These are phyloP conservation scores for Pogonognathellus flavescens DNA, from an alignment of 1,140 invertebrate genomes.

Conservation along the genomic window DNA sequence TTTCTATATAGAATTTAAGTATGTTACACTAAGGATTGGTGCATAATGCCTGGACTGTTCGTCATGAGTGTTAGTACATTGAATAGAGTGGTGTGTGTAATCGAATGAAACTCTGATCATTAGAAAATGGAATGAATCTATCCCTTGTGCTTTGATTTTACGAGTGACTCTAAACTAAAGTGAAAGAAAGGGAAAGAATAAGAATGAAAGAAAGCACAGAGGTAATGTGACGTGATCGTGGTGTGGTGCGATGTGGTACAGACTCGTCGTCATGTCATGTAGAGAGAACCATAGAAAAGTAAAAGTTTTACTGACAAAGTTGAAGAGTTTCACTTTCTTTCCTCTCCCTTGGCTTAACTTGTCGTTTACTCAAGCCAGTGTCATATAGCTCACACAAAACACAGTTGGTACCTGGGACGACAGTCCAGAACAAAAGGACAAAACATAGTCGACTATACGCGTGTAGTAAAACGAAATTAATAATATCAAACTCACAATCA, in stretches of 20 bases:
- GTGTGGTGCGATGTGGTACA: neutral
- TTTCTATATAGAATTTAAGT: too few relatives aligned
- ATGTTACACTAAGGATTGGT: too few relatives aligned
- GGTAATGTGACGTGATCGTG: slow-evolving; percentile 33
- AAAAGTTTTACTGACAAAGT: slow-evolving; percentile 50
- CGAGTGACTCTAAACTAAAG: slow-evolving; percentile 41
- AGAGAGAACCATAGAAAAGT: slow-evolving; percentile 18
- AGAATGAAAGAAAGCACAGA: slow-evolving; percentile 36
- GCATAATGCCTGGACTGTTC: neutral
- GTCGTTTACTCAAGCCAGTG: slow-evolving; percentile 25
- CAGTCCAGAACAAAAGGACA: slow-evolving; percentile 18
- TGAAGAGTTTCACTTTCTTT: slow-evolving; percentile 49
- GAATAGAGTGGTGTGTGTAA: slow-evolving; percentile 1
- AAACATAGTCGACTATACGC: neutral
- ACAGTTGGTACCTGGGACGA: neutral
- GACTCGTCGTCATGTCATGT: neutral
- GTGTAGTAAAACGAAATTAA: too few relatives aligned
- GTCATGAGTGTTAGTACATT: neutral
- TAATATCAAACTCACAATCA: too few relatives aligned
- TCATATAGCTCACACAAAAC: slow-evolving; percentile 6
- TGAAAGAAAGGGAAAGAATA: slow-evolving; percentile 37
- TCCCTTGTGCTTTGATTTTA: slow-evolving; percentile 55
- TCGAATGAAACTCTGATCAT: slow-evolving; percentile 54
- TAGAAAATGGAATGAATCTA: slow-evolving; percentile 53
- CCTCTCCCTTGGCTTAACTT: slow-evolving; percentile 25